Evolutionary conservation across 2,888 invertebrate genomes (phyloP), one percentile per base, ranked within the genome.

Genomic region (Cryptocephalus moraei): DNA sequence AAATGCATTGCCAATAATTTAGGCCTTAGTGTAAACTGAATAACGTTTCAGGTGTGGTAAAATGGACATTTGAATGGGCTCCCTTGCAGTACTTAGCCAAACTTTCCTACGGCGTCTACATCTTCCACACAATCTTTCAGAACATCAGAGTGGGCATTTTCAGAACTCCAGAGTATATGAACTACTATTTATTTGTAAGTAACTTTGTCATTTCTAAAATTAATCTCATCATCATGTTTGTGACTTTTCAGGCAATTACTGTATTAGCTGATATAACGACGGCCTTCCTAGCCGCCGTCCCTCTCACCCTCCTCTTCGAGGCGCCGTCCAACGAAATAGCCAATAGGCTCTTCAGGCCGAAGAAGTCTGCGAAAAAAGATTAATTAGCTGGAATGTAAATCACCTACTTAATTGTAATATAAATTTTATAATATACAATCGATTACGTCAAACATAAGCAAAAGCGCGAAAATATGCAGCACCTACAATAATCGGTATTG

Each of bases 251-350:
- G 38, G 32, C 38, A 10, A n/a, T 33, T 9, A 22, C 22, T 32
- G 32, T 41, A 12, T 32, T 46, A 33, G 41, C 50, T 8, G 50
- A 54, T 44, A 39, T 49, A 9, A 31, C 41, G 11, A 22, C 45
- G 9, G 33, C 45, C n/a, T 52, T 50, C 32, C 31, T 47, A n/a
- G 48, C 39, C 11, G 54, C 50, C 8, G 32, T 54, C 31, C 42
- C 48, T 33, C 44, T 54, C 22, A 46, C 49, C 8, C 41, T 54
- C 39, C 45, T 52, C 36, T 49, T 54, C 12, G 54, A 54, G 44
- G 49, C 51, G 50, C 54, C 54, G 2, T 46, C 48, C 31, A 49
- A 47, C 32, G 52, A 52, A 45, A 13, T 52, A 12, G 50, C 50
- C 4, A 52, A 52, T n/a, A 44, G 33, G 38, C 33, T 52, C 43